Percentiles rank a stretch among this genome's conserved stretches.
phyloP scores from a whole-genome alignment of 2,113 vertebrate species.

The Eulacestoma nigropectus region DNA sequence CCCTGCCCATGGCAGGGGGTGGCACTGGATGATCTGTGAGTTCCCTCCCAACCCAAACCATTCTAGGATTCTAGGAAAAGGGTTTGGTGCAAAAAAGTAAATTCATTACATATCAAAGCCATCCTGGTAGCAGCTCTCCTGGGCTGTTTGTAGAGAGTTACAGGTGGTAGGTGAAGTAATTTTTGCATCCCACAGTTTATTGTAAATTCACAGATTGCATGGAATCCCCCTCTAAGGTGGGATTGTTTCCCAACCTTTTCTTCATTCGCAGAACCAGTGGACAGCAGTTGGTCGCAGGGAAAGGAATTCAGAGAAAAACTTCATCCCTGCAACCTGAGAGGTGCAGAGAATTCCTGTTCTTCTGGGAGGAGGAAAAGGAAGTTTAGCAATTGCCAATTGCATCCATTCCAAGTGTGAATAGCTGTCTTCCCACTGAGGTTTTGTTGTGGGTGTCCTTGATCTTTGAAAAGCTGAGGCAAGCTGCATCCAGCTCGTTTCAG shows the following conservation, averaged over 20 bases:
- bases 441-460: neutral
- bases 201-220: neutral
- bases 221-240: neutral
- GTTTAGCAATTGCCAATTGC: neutral
- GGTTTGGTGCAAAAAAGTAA: neutral
- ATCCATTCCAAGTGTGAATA: neutral
- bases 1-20: neutral
- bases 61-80: neutral
- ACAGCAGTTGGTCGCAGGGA: neutral
- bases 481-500: neutral
- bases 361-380: neutral
- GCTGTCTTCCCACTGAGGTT: neutral
- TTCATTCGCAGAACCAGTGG: neutral
- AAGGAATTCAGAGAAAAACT: neutral
- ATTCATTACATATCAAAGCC: neutral
- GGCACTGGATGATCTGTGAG: fast-evolving
- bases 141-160: neutral
- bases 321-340: fast-evolving
- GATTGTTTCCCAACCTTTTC: neutral
- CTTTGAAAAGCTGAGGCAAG: neutral
- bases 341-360: neutral
- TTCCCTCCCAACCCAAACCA: neutral
- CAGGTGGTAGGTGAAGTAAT: neutral
- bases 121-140: neutral
- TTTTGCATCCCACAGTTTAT: neutral